Conservation (phyloP, 2,113 vertebrate species). For the Alces alces region DNA sequence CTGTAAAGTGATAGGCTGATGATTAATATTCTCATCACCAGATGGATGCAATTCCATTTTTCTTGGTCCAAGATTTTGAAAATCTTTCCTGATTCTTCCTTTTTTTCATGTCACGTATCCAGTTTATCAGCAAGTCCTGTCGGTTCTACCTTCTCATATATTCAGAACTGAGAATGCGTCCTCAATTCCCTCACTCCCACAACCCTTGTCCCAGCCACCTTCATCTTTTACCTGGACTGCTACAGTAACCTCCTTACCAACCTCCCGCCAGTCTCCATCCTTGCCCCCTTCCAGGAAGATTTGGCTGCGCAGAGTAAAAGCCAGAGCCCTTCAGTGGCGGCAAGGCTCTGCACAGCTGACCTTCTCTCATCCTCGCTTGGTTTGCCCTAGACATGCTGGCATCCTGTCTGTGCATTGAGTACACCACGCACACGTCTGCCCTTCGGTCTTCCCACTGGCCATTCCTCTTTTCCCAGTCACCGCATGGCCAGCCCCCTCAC, state of each 20-base stretch:
- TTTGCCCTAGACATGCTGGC: neutral
- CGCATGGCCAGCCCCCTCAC: neutral
- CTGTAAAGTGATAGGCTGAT: neutral
- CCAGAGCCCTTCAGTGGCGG: neutral
- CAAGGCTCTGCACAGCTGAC: neutral
- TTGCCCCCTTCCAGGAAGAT: neutral
- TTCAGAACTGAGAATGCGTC: neutral
- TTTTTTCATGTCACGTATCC: neutral
- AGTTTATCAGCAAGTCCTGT: neutral
- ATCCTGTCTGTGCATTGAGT: rapidly evolving
- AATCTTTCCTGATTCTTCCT: neutral
- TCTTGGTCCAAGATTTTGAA: neutral
- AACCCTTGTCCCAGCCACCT: neutral
- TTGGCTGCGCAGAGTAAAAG: neutral
- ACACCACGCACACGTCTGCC: too few relatives aligned
- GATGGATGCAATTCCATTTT: neutral
- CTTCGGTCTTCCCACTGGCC: neutral
- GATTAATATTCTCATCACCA: neutral
- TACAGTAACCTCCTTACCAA: neutral
- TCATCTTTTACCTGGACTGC: neutral
- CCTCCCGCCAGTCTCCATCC: neutral
- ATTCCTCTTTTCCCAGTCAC: neutral
- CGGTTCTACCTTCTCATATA: neutral
- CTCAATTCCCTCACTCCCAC: too few relatives aligned
- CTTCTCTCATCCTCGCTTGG: neutral